Conservation (phyloP, 2,888 invertebrate species). For the Thereva unica region DNA sequence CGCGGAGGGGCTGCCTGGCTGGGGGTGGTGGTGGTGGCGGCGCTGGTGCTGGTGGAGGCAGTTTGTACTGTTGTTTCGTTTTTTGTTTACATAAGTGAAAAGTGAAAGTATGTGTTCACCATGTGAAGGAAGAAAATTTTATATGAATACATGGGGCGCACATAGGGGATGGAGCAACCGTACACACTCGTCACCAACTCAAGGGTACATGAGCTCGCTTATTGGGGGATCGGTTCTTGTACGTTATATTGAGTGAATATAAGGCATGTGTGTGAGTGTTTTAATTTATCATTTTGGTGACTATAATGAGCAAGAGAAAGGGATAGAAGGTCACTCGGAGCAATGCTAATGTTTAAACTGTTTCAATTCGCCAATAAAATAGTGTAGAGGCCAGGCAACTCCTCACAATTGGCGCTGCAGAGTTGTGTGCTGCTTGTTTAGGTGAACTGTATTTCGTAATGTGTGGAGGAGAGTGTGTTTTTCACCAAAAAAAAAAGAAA, state of each 20-base stretch:
- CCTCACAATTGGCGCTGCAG: slow-evolving; percentile 16
- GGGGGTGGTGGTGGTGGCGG: not conserved
- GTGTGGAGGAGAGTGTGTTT: too few relatives aligned
- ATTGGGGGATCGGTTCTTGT: slow-evolving; percentile 17
- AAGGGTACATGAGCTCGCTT: slow-evolving; percentile 10
- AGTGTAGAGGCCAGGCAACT: slow-evolving; percentile 14
- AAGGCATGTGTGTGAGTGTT: slow-evolving; percentile 37
- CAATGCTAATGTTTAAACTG: slow-evolving; percentile 27
- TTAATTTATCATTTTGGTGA: slow-evolving; percentile 39
- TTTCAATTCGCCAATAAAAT: slow-evolving; percentile 39
- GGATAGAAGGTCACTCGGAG: slow-evolving; percentile 24
- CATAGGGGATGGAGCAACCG: slow-evolving; percentile 26
- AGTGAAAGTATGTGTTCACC: slow-evolving; percentile 39
- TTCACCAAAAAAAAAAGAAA: too few relatives aligned
- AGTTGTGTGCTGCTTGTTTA: not conserved
- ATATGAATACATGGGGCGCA: slow-evolving; percentile 23
- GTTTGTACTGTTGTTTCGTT: slow-evolving; percentile 27
- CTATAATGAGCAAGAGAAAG: slow-evolving; percentile 37
- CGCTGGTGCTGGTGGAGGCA: not conserved
- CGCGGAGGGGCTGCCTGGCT: slow-evolving; percentile 1
- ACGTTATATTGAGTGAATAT: not conserved
- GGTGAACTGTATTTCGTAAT: too few relatives aligned
- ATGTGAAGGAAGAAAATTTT: slow-evolving; percentile 34
- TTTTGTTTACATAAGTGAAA: slow-evolving; percentile 40
- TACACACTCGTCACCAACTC: slow-evolving; percentile 4